A percentile compares a stretch with the other conserved stretches of the same genome.
phyloP scores from a whole-genome alignment of 2,888 invertebrate genomes.

The Cataglyphis rosenhaueri region DNA sequence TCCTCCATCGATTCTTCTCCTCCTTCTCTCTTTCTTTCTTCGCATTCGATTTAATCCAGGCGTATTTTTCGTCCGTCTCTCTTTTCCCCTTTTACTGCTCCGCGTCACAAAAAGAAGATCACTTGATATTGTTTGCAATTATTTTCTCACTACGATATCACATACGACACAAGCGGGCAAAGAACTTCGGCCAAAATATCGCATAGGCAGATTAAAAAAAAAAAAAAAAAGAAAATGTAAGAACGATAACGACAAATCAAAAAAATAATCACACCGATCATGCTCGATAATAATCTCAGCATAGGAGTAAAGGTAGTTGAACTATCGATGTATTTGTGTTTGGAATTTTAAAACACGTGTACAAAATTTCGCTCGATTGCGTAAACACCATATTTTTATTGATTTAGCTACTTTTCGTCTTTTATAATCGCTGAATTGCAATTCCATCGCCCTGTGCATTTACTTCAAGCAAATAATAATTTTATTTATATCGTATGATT shows the following conservation, averaged over 20 bases:
- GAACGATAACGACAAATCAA: conserved; percentile 24
- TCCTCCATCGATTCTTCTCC: conserved; percentile 46
- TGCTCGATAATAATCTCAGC: conserved; percentile 32
- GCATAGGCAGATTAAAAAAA: conserved; percentile 38
- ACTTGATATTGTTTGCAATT: conserved; percentile 42
- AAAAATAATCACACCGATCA: conserved; percentile 35
- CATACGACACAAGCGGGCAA: conserved; percentile 51
- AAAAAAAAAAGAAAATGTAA: conserved; percentile 20
- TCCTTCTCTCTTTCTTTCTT: conserved; percentile 29
- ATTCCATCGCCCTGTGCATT: not conserved
- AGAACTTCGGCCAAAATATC: conserved; percentile 38
- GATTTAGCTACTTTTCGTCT: not conserved
- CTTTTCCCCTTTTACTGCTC: conserved; percentile 65
- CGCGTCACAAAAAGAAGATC: conserved; percentile 64
- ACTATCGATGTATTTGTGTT: not conserved
- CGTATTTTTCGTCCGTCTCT: conserved; percentile 23
- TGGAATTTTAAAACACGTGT: not conserved
- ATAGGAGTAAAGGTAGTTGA: conserved; percentile 9
- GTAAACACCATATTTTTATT: not conserved
- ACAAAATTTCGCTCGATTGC: not conserved
- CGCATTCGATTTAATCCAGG: conserved; percentile 43
- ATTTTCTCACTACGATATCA: conserved; percentile 30
- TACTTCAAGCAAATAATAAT: not conserved
- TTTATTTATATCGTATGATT: not conserved
- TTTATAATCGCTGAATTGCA: not conserved